A percentile compares a stretch with the other conserved stretches of the same genome.
phyloP scores from a whole-genome alignment of 2,113 vertebrate species.

The cattle (Bos taurus) region DNA sequence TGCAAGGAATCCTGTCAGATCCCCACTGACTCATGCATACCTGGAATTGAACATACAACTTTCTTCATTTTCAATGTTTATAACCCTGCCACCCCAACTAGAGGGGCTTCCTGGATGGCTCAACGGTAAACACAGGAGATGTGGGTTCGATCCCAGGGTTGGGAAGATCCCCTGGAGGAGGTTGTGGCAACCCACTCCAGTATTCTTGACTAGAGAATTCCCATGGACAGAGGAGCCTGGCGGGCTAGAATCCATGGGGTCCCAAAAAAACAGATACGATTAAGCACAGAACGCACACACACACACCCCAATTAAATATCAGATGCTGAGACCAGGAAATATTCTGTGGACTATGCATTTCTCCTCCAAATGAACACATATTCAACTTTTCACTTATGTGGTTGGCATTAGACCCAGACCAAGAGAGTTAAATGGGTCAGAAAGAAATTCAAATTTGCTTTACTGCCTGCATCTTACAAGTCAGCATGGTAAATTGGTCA shows the following conservation, averaged over 20 bases:
- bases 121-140: neutral
- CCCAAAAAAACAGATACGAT: neutral
- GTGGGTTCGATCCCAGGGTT: fast-evolving
- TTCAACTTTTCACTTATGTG: neutral
- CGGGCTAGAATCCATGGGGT: neutral
- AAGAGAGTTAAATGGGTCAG: neutral
- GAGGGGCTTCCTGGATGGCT: neutral
- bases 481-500: neutral
- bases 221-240: neutral
- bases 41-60: neutral
- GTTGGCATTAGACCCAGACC: neutral
- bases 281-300: neutral
- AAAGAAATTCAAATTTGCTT: neutral
- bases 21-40: neutral
- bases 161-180: neutral
- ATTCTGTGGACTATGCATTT: neutral
- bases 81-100: neutral
- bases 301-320: neutral
- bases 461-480: neutral
- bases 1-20: neutral
- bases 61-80: neutral
- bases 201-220: neutral
- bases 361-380: constrained; percentile 14
- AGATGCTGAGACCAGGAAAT: neutral
- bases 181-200: neutral